phyloP scores from a whole-genome alignment of 2,797 vertebrate species.

The Buceros bicornis region DNA sequence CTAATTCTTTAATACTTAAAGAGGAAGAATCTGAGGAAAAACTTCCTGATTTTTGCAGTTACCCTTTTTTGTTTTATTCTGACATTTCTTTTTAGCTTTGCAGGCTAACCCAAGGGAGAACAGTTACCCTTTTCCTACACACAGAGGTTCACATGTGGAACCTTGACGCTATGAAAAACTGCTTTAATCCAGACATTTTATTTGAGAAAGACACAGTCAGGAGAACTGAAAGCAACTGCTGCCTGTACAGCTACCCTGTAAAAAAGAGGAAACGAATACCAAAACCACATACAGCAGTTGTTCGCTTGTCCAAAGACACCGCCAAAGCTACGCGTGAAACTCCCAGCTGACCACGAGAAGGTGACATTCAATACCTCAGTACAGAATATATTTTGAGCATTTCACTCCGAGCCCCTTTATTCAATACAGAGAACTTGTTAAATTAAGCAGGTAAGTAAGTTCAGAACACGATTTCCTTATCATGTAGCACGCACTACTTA shows the following conservation, averaged over 20 bases:
- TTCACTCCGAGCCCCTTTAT: background rate
- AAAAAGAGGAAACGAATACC: background rate
- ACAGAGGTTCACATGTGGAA: background rate
- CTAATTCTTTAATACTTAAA: background rate
- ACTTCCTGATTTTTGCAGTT: background rate
- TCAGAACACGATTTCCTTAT: background rate
- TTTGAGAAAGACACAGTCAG: background rate
- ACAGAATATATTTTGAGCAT: background rate
- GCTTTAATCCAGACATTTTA: background rate
- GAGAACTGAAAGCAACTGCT: background rate
- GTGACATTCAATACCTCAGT: background rate
- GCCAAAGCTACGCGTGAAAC: background rate
- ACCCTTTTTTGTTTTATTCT: background rate
- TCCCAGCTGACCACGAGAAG: background rate
- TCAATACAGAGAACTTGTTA: background rate
- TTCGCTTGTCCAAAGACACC: background rate
- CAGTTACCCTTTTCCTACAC: background rate
- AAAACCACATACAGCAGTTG: background rate
- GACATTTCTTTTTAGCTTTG: background rate
- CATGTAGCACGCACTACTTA: background rate
- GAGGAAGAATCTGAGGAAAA: background rate
- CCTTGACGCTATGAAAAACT: background rate
- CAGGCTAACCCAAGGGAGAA: background rate
- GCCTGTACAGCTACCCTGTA: rapidly evolving
- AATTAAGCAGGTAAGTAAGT: background rate